A percentile compares a stretch with the other conserved stretches of the same genome.
Evolutionary conservation across 2,888 invertebrate genomes (phyloP).

Genomic region (Aphrophora alni): DNA sequence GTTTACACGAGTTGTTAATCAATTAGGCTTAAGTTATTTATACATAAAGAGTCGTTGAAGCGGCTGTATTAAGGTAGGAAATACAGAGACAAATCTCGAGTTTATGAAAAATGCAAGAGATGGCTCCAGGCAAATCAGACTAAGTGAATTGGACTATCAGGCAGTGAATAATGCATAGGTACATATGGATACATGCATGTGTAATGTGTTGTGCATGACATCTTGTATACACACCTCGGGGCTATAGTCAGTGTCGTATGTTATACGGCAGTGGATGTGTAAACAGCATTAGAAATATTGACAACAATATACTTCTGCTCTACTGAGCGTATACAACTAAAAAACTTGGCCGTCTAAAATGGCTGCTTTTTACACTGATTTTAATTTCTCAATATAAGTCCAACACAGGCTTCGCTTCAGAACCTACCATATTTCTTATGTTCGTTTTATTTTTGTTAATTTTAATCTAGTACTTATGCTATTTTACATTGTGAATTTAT

Average conservation of each 20-base stretch:
- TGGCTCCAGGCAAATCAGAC: background rate
- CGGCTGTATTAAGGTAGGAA: background rate
- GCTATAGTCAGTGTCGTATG: background rate
- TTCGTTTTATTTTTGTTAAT: too few relatives aligned
- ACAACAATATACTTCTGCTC: too few relatives aligned
- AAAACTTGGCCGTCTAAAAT: too few relatives aligned
- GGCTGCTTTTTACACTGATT: too few relatives aligned
- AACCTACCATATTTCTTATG: too few relatives aligned
- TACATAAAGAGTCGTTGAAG: background rate
- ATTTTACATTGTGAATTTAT: too few relatives aligned
- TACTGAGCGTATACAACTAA: too few relatives aligned
- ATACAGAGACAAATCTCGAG: background rate
- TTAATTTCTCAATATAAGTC: too few relatives aligned
- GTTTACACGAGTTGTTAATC: background rate
- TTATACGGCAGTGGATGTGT: background rate
- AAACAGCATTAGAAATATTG: background rate
- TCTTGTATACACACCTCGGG: background rate
- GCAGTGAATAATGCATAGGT: background rate
- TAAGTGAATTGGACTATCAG: background rate
- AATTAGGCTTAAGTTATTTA: background rate
- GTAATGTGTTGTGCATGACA: background rate
- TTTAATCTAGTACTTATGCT: too few relatives aligned
- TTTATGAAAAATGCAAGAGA: slow-evolving; percentile 1
- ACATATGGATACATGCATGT: background rate
- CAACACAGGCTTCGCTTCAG: too few relatives aligned